Conservation (phyloP, 2,888 invertebrate genomes). For the Maniola hyperantus region DNA sequence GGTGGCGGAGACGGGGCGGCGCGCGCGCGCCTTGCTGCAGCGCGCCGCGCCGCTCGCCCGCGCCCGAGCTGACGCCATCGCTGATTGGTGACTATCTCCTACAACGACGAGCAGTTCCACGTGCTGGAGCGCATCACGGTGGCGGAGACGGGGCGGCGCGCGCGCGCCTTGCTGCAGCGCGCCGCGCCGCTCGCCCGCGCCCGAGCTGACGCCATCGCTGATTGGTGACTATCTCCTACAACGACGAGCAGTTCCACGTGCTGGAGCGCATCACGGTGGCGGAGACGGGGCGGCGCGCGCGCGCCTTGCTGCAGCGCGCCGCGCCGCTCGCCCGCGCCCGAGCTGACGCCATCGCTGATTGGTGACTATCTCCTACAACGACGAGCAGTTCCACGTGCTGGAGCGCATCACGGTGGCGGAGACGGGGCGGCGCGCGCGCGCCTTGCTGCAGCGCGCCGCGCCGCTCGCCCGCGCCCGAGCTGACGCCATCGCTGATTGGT, state of each 20-base stretch:
- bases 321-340: constrained; percentile 88
- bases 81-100: constrained; percentile 94
- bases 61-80: constrained; percentile 89
- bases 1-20: constrained; percentile 90
- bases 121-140: constrained; percentile 92
- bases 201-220: constrained; percentile 89
- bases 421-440: constrained; percentile 87
- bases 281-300: constrained; percentile 88
- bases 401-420: constrained; percentile 93
- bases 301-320: constrained; percentile 87
- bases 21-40: constrained; percentile 86
- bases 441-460: constrained; percentile 86
- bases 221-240: constrained; percentile 94
- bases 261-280: constrained; percentile 92
- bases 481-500: constrained; percentile 91
- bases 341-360: constrained; percentile 91
- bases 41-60: constrained; percentile 89
- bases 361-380: constrained; percentile 95
- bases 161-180: constrained; percentile 86
- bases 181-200: constrained; percentile 89
- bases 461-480: constrained; percentile 89
- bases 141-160: constrained; percentile 89
- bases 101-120: constrained; percentile 98
- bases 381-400: constrained; percentile 97
- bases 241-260: constrained; percentile 98